Base-by-base conservation (phyloP, 2,797 vertebrate species). In the Dicrostonyx torquatus region DNA sequence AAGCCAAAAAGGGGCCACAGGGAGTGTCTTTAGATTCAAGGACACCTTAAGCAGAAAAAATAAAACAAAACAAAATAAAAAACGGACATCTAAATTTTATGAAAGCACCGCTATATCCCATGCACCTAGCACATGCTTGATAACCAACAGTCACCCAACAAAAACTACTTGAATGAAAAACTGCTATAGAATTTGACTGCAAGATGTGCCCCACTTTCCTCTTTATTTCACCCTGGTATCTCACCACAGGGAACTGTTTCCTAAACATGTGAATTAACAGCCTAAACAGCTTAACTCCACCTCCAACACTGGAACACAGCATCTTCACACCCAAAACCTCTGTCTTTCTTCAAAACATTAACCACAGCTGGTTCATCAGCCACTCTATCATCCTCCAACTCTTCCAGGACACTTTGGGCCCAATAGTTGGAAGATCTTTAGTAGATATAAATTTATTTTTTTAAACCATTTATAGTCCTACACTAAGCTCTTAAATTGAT, bases 391-490 rank as follows among this genome's bases (percentile, higher is more conserved):
- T 31, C 37, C 18, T 83, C 72, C 20, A 22, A 88, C 53, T 85
- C 48, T 73, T 40, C 48, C 22, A 76, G 34, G 34, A 89, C 31
- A 26, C 20, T 72, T 60, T 53, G 50, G 93, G 48, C 91, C 58
- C 24, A 93, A 91, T 96, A 85, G 76, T 43, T 77, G 43, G 96
- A 95, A 29, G 4, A 82, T 83, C 60, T 90, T 82, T 92, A 95
- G n/a, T 34, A 87, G 80, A 93, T 31, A 83, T 91, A 89, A 95
- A 91, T 79, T 48, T 90, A 24, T 70, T 70, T 31, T 94, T 95
- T 82, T 29, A 91, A 48, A 82, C 75, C 70, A 93, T 15, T 87
- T 83, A 75, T 48, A 73, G 8, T 78, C 24, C 87, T 95, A 34
- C 6, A 87, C n/a, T 50, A 89, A 10, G 45, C 2, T 95, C 75